Base-by-base conservation (phyloP, 2,888 invertebrate species). In the Leptarthrus brevirostris region DNA sequence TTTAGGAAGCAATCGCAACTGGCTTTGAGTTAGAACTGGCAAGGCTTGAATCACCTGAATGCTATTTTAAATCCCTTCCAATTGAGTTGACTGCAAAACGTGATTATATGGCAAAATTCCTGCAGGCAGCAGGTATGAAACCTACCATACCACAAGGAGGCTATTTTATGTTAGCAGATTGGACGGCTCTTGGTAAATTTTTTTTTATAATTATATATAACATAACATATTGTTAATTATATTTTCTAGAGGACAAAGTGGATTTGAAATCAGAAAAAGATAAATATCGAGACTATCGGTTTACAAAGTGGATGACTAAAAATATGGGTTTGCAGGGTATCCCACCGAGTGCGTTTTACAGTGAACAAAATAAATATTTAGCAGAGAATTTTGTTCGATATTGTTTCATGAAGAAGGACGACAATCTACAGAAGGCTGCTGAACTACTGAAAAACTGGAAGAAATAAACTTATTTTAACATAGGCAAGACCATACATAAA, bases 91-190 rank as follows among this genome's bases (percentile, higher is more conserved):
- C 89, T 73, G 87, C 89, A 0, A 97, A 97, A 83, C 86, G 96
- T 34, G 93, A 97, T 83, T 91, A 86, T 79, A 90, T 96, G 86
- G 90, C 90, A 0, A 90, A 91, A 79, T 89, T 93, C 75, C 86
- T 96, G 22, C 83, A 80, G 2, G 92, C 94, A 10, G 91, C 91
- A 72, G 97, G 96, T 0, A 94, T 98, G 91, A 90, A 89, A 44
- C 96, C 98, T 0, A 94, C 94, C 0, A 86, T 97, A 73, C 99
- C 99, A 0, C 96, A 98, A 79, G 97, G 96, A 2, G 98, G 99
- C 0, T 99, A 98, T 86, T 99, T 99, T 82, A 93, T 99, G 88
- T 83, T 99, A 69, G 97, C 97, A 1, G 96, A 99, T 85, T 97
- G 95, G 92, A 90, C 92, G 8, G 86, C 90, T 3, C 84, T 96